Evolutionary conservation across 2,113 vertebrate genomes (phyloP).

Genomic region (Synodontis membranacea): DNA sequence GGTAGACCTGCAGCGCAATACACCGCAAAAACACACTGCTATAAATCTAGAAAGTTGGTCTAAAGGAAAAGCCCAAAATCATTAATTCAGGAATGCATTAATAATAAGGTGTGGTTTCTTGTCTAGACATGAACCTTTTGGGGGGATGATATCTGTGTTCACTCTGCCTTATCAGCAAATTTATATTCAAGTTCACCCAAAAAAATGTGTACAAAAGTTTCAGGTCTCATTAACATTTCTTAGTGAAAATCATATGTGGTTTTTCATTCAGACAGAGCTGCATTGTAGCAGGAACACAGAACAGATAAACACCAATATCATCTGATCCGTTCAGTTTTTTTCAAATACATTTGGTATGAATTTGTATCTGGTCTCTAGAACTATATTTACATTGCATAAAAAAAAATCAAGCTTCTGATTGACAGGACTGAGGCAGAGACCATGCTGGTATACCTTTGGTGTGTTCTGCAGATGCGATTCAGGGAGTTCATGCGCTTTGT

Average conservation of each 20-base stretch:
- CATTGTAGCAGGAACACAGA: neutral
- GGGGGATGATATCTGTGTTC: neutral
- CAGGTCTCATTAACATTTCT: neutral
- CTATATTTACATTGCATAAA: neutral
- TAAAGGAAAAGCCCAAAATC: neutral
- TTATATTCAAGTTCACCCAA: neutral
- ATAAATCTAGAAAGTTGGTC: neutral
- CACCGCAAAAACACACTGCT: neutral
- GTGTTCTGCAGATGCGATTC: slow-evolving; percentile 84
- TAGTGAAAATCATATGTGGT: neutral
- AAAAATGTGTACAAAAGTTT: neutral
- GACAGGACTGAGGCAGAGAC: neutral
- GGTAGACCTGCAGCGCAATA: neutral
- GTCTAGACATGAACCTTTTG: slow-evolving; percentile 9
- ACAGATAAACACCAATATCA: neutral
- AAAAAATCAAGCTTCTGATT: neutral
- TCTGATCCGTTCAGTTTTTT: neutral
- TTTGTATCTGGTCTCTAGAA: neutral
- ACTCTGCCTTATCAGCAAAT: neutral
- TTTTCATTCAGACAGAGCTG: neutral
- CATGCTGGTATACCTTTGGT: slow-evolving; percentile 79
- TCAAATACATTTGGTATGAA: neutral
- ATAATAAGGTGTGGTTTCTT: slow-evolving; percentile 14
- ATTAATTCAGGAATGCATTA: slow-evolving; percentile 11
- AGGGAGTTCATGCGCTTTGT: slow-evolving; percentile 80